Base-by-base conservation (phyloP, 2,888 invertebrate species). In the Punctoribates punctum region DNA sequence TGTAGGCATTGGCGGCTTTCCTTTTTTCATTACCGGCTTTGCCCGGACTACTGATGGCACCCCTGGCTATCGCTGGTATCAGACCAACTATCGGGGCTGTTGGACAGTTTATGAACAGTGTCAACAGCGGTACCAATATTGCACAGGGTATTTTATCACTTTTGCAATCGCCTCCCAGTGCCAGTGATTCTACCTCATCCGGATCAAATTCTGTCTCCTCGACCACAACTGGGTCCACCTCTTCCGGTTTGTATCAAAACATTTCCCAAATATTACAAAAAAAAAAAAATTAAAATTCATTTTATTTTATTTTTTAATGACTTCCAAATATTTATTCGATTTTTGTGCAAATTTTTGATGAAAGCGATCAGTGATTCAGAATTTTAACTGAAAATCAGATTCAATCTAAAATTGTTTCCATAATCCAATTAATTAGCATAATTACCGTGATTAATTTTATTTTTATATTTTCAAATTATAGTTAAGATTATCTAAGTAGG, bases 1-100 rank as follows among this genome's bases (percentile, higher is more conserved):
- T 42, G 8, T 75, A 75, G 75, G 76, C 76, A 4, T 17, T 76
- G n/a, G 76, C 76, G 4, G 67, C 76, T 27, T 76, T 76, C n/a
- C 62, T 76, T 17, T 73, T 76, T 20, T 38, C 76, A 15, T 25
- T 76, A 3, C 76, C 76, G 6, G 42, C 60, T 27, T 15, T 76
- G 3, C 76, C 76, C 15, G 73, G 73, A 13, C 34, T 76, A 17
- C 13, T 76, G 23, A 76, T 76, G 76, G 57, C 76, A 29, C 76
- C 76, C 15, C 38, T 76, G 42, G 76, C 76, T 42, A 27, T 76
- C 25, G 76, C 76, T 23, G 76, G 76, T 38, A 48, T 76, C 23
- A 27, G 73, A 8, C 73, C 76, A 0, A 73, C 76, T 17, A 73
- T 76, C 9, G 73, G 73, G 42, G 76, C 65, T 54, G 57, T 76